Evolutionary conservation across 1,140 invertebrate species (phyloP), one percentile per base, ranked within the genome.

Genomic region (Hypothenemus hampei): DNA sequence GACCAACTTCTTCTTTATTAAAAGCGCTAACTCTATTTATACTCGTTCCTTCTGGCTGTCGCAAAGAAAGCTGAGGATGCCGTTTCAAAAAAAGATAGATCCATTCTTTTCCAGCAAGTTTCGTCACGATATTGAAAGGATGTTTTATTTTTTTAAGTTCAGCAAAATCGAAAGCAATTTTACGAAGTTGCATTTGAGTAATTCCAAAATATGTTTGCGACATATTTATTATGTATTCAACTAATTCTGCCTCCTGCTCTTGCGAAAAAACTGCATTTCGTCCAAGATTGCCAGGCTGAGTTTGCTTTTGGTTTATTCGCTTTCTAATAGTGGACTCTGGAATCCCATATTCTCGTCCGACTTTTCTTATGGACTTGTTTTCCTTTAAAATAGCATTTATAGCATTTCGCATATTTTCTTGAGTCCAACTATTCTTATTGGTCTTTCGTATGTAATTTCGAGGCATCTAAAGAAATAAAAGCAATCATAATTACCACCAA

Each of bases 281-380:
- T 53, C 15, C 46, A 21, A 11, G 18, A 10, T n/a, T 22, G n/a
- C 44, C 22, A 20, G 8, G 33, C 48, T 11, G n/a, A 10, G 19
- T n/a, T 11, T 4, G 21, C 43, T 41, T 51, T 40, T 6, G 44
- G 11, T 22, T 44, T 18, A 47, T 11, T 16, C 46, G 39, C 22
- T 23, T 47, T 41, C 19, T 53, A 8, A 53, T 18, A 3, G 39
- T 53, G 6, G 37, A 13, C 26, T 53, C 46, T 10, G 50, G 39
- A 45, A 53, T 23, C 15, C 29, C 22, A 53, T 24, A 33, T 31
- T 46, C 7, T 2, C 37, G 18, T n/a, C 1, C n/a, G 13, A 39
- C 47, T 45, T 45, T 23, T 29, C 49, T 52, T 13, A 52, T 16
- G 8, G 43, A 43, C 13, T 10, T 10, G 33, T 53, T 20, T 24